A percentile compares a stretch with the other conserved stretches of the same genome.
These are phyloP conservation scores for Stomatorhinus walkeri DNA, from an alignment of 2,797 vertebrate species.

Conservation along the genomic window DNA sequence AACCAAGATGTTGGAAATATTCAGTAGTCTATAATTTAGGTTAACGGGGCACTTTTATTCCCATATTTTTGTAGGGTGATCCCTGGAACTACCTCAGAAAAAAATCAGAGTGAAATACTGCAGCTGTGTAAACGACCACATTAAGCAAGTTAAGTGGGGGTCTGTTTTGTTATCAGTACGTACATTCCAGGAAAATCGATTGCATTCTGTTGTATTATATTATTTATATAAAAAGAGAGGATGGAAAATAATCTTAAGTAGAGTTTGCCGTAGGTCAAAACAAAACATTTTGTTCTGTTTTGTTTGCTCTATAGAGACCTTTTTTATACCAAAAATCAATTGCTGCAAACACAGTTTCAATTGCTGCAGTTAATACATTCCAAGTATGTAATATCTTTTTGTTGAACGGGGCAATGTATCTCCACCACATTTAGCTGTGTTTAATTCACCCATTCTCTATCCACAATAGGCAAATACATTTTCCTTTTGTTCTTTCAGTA, in stretches of 20 bases:
- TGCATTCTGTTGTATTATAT: slow-evolving; percentile 22
- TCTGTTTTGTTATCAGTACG: slow-evolving; percentile 6
- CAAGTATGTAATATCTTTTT: slow-evolving; percentile 20
- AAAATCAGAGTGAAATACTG: background rate
- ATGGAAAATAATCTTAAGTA: slow-evolving; percentile 18
- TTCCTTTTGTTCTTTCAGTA: slow-evolving; percentile 8
- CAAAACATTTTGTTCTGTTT: slow-evolving; percentile 14
- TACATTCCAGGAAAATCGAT: slow-evolving; percentile 23
- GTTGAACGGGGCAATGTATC: background rate
- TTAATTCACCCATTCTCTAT: slow-evolving; percentile 13
- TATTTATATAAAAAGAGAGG: slow-evolving; percentile 23
- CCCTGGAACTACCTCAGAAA: background rate
- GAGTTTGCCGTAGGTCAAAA: slow-evolving; percentile 23
- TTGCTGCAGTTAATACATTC: slow-evolving; percentile 23
- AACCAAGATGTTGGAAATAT: background rate
- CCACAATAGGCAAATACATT: slow-evolving; percentile 1
- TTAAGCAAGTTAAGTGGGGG: background rate
- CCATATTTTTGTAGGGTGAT: background rate
- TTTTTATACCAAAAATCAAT: slow-evolving; percentile 25
- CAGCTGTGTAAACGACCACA: background rate
- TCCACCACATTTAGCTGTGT: background rate
- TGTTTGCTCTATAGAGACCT: slow-evolving; percentile 18
- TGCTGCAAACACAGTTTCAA: slow-evolving; percentile 23
- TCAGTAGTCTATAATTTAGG: background rate
- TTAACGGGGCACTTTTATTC: background rate